phyloP scores from a whole-genome alignment of 1,140 invertebrate genomes.

The Bombus sibiricus region DNA sequence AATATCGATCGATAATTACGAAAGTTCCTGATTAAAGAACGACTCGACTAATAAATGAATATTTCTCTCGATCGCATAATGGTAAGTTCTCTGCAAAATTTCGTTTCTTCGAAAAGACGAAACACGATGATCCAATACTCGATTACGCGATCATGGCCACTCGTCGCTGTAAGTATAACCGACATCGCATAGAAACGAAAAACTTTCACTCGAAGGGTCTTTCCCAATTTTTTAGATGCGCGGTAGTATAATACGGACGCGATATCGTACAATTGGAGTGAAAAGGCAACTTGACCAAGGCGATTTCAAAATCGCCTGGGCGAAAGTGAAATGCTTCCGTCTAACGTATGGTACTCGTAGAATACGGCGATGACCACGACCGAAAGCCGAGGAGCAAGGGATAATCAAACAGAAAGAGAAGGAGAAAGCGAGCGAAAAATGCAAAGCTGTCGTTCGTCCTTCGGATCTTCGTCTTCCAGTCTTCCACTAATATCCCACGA shows the following conservation, averaged over 20 bases:
- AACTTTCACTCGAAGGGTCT: constrained; percentile 31
- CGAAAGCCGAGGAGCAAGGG: not conserved
- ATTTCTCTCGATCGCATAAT: no score
- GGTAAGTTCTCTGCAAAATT: no score
- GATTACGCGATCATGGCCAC: not conserved
- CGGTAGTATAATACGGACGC: not conserved
- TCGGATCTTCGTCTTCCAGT: no score
- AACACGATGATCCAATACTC: not conserved
- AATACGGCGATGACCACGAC: not conserved
- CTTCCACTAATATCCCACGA: no score
- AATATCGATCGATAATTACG: no score
- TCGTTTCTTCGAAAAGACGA: not conserved
- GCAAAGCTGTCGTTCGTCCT: no score
- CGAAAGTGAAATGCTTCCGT: constrained; percentile 50
- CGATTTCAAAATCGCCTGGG: constrained; percentile 44
- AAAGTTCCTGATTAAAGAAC: no score
- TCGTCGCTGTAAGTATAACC: no score
- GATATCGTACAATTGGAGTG: constrained; percentile 39
- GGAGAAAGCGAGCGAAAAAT: not conserved
- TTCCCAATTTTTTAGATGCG: constrained; percentile 26
- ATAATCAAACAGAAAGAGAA: not conserved
- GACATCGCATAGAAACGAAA: not conserved
- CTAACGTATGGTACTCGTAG: not conserved
- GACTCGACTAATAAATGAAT: no score
- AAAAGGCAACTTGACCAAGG: constrained; percentile 14